Conservation (phyloP, 92 coral and sea anemone genomes). For the Umimayanthus chanpuru region DNA sequence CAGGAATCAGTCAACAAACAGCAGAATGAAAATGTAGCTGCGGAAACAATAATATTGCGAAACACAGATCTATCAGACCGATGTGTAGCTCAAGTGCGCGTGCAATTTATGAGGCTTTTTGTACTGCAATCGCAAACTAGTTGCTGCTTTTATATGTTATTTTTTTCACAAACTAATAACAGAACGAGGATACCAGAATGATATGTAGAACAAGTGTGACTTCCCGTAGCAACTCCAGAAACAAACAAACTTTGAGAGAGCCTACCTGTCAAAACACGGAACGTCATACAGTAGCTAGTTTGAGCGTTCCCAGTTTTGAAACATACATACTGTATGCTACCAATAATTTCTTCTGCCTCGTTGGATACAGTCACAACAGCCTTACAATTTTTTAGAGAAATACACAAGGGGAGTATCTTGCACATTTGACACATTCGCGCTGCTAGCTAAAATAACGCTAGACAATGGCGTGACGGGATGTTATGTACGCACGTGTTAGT, state of each 20-base stretch:
- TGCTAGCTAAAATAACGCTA: slow-evolving; percentile 14
- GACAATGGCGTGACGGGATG: slow-evolving; percentile 22
- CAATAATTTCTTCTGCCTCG: too few species aligned
- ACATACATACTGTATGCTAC: neutral
- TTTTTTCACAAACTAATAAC: neutral
- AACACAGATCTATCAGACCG: neutral
- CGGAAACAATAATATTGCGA: neutral
- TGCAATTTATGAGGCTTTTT: neutral
- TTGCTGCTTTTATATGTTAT: neutral
- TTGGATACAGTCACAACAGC: too few species aligned
- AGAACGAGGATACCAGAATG: neutral
- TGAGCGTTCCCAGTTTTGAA: slow-evolving; percentile 9
- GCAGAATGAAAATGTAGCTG: slow-evolving; percentile 9
- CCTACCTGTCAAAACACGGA: slow-evolving; percentile 14
- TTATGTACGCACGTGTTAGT: too few species aligned
- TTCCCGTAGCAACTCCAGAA: neutral
- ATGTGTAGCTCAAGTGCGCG: neutral
- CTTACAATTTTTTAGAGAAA: too few species aligned
- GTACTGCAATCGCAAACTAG: slow-evolving; percentile 1
- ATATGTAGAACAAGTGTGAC: neutral
- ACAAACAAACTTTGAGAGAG: neutral
- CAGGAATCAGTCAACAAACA: slow-evolving; percentile 18
- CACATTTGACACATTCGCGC: slow-evolving; percentile 16
- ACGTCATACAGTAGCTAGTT: neutral
- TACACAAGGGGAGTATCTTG: neutral